phyloP scores from a whole-genome alignment of 2,888 invertebrate genomes.

The Apotomis turbidana region DNA sequence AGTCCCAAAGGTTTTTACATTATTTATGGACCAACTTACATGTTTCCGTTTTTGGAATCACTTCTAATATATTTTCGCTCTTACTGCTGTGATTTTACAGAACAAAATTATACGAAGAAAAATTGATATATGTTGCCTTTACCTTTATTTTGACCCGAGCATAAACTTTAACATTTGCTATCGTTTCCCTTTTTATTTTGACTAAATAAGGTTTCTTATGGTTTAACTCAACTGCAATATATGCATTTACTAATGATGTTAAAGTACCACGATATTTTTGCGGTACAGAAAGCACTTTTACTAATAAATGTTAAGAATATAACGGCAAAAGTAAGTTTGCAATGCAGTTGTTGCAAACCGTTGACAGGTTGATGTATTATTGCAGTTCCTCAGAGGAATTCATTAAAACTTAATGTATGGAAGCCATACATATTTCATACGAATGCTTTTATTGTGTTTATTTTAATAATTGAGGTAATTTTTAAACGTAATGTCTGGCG shows the following conservation, averaged over 20 bases:
- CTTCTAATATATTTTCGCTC: background rate
- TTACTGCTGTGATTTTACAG: background rate
- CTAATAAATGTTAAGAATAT: slow-evolving; percentile 38
- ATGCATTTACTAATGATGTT: slow-evolving; percentile 57
- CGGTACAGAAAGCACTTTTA: slow-evolving; percentile 47
- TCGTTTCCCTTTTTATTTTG: slow-evolving; percentile 47
- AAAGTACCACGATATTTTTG: slow-evolving; percentile 56
- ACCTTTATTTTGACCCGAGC: slow-evolving; percentile 32
- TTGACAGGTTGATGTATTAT: slow-evolving; percentile 73
- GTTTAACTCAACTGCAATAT: slow-evolving; percentile 12
- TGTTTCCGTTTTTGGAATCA: slow-evolving; percentile 5
- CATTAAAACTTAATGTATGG: slow-evolving; percentile 51
- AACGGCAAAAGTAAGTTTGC: slow-evolving; percentile 57
- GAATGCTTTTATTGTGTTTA: slow-evolving; percentile 33
- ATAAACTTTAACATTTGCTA: slow-evolving; percentile 6
- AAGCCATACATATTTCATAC: slow-evolving; percentile 42
- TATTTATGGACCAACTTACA: slow-evolving; percentile 52
- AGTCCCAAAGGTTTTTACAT: slow-evolving; percentile 59
- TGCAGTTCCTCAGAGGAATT: slow-evolving; percentile 62
- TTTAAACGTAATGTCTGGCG: slow-evolving; percentile 1
- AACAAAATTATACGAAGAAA: slow-evolving; percentile 6
- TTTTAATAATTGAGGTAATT: slow-evolving; percentile 26
- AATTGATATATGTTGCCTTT: slow-evolving; percentile 10
- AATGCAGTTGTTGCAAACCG: slow-evolving; percentile 48
- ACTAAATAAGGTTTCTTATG: slow-evolving; percentile 51